A percentile compares a stretch with the other conserved stretches of the same genome.
phyloP scores from a whole-genome alignment of 2,888 invertebrate species.

The Cantharis rufa region DNA sequence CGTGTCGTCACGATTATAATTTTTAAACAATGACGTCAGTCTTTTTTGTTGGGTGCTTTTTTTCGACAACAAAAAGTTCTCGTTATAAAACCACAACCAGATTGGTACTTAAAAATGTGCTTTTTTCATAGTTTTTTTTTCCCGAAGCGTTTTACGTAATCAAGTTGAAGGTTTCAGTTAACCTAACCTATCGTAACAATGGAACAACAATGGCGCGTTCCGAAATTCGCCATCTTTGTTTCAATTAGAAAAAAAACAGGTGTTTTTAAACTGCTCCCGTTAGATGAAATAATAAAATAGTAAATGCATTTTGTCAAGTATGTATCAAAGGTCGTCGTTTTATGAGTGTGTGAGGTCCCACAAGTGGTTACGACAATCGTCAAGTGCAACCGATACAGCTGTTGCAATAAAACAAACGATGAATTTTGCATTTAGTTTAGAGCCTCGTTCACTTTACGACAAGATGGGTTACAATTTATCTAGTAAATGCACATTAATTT shows the following conservation, averaged over 20 bases:
- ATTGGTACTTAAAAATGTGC: neutral
- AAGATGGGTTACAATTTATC: conserved; percentile 8
- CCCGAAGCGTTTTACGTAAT: neutral
- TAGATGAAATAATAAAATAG: too few species aligned
- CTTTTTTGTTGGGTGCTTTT: neutral
- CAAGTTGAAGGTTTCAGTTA: neutral
- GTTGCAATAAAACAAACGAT: conserved; percentile 16
- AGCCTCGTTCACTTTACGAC: conserved; percentile 6
- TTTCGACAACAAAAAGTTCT: neutral
- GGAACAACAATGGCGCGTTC: neutral
- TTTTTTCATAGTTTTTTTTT: neutral
- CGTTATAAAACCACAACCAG: neutral
- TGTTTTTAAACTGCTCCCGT: neutral
- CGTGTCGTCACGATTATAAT: neutral
- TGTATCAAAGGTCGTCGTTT: conserved; percentile 23
- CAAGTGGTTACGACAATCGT: conserved; percentile 30
- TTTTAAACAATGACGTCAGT: neutral
- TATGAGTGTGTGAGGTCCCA: conserved; percentile 30
- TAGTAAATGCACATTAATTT: conserved; percentile 9
- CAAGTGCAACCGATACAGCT: conserved; percentile 29
- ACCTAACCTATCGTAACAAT: neutral
- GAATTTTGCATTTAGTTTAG: conserved; percentile 12
- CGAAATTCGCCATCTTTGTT: neutral
- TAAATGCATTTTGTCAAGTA: neutral
- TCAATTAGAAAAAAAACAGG: neutral